phyloP scores from a whole-genome alignment of 2,113 vertebrate species.

The Eudyptes chrysolophus region DNA sequence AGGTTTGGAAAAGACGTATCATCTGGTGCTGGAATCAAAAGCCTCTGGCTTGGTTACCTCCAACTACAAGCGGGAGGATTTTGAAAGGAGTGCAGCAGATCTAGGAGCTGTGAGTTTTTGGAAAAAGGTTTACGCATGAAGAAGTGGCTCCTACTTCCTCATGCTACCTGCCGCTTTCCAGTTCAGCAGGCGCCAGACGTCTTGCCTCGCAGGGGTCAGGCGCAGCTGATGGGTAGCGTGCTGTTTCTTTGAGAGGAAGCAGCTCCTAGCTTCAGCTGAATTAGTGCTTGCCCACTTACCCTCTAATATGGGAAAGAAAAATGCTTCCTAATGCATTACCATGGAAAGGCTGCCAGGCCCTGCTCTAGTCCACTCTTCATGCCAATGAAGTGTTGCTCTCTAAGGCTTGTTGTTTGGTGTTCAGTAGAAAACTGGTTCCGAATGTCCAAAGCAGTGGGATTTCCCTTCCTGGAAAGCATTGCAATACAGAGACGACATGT shows the following conservation, averaged over 20 bases:
- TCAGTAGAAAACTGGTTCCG: neutral
- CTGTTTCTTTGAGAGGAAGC: neutral
- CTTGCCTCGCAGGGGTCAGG: neutral
- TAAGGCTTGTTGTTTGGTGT: neutral
- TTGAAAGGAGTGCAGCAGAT: neutral
- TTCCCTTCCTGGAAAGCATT: neutral
- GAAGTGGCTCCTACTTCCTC: neutral
- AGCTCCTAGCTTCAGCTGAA: neutral
- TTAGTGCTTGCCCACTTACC: neutral
- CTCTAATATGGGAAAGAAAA: neutral
- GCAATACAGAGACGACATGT: neutral
- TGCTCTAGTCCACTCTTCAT: neutral
- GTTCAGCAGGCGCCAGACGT: neutral
- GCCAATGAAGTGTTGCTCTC: neutral
- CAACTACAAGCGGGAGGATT: neutral
- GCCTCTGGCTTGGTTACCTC: neutral
- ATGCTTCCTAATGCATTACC: neutral
- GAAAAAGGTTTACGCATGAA: neutral
- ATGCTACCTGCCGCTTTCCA: neutral
- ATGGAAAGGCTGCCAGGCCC: neutral
- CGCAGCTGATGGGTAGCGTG: rapidly evolving
- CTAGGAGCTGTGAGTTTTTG: neutral
- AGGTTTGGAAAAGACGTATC: neutral
- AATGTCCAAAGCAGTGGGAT: neutral
- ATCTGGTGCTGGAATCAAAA: neutral